Base-by-base conservation (phyloP, 2,113 vertebrate genomes). In the Romanogobio albipinnatus region DNA sequence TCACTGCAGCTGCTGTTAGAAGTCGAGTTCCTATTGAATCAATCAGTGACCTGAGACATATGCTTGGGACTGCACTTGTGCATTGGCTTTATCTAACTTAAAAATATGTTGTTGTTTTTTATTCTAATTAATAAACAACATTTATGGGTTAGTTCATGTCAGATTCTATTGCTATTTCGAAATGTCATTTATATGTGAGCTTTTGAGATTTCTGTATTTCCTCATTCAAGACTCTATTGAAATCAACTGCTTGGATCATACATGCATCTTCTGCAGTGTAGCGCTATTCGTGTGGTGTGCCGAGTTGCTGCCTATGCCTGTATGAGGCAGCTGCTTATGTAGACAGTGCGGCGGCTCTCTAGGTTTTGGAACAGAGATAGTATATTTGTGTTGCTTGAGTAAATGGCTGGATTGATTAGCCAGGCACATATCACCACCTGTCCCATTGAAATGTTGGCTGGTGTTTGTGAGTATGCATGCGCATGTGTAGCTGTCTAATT, bases 401-500 rank as follows among this genome's bases (percentile, higher is more conserved):
- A 87, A 87, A 77, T 85, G 56, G 45, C 56, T 73, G 45, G 56
- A 75, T 83, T 86, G 64, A 86, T 85, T 79, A 85, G 73, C 15
- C 13, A 81, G 71, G 59, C 62, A 84, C 74, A 85, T 80, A 76
- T 64, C 73, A 61, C 85, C 85, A 87, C 79, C 83, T 85, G 83
- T 64, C 83, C 81, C 56, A 62, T 26, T 61, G 71, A 80, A 83
- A 76, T 49, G 77, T 47, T 39, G 24, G 22, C 76, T 8, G n/a
- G 9, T 81, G 64, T 80, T 45, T 88, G 84, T 9, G 29, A 47
- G 8, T 56, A 58, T 51, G 64, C 74, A 76, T 39, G 45, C 29
- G 13, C 39, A 14, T 49, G 74, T 86, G 24, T 19, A 36, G 17
- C 47, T 74, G 43, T 73, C 33, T 68, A 68, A 70, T 76, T 85